Conservation (phyloP, 23 tunicate species). For the Aplidium turbinatum region DNA sequence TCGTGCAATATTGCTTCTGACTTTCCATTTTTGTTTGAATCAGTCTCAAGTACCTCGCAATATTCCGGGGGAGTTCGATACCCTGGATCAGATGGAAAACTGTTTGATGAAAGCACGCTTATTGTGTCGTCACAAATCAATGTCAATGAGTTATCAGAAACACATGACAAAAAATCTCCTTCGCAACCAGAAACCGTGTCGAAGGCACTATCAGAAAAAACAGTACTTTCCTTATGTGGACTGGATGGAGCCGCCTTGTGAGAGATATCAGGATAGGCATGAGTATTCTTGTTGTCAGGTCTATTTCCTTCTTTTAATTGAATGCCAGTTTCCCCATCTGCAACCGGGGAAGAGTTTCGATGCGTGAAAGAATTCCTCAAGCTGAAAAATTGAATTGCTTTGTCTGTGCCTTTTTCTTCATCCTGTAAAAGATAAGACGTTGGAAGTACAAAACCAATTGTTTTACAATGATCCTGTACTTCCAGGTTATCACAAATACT, state of each 20-base stretch:
- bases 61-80: conserved; percentile 53
- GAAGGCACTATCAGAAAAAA: conserved; percentile 33
- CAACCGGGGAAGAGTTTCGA: too few relatives aligned
- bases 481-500: too few relatives aligned
- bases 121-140: background rate
- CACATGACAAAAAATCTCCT: conserved; percentile 51
- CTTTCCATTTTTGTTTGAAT: conserved; percentile 22
- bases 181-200: conserved; percentile 42
- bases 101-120: conserved; percentile 1
- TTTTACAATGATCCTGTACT: too few relatives aligned
- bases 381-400: too few relatives aligned
- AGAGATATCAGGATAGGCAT: conserved; percentile 4
- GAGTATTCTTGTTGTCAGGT: background rate
- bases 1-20: background rate
- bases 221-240: too few relatives aligned
- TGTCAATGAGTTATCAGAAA: conserved; percentile 23
- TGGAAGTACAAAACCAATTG: too few relatives aligned
- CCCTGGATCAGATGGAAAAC: conserved; percentile 34
- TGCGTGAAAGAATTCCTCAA: too few relatives aligned
- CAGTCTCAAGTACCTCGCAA: conserved; percentile 14
- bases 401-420: too few relatives aligned
- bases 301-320: background rate
- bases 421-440: too few relatives aligned
- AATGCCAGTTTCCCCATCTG: too few relatives aligned
- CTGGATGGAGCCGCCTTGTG: background rate